Conservation (phyloP, 2,888 invertebrate species). For the Caenorhabditis drosophilae region DNA sequence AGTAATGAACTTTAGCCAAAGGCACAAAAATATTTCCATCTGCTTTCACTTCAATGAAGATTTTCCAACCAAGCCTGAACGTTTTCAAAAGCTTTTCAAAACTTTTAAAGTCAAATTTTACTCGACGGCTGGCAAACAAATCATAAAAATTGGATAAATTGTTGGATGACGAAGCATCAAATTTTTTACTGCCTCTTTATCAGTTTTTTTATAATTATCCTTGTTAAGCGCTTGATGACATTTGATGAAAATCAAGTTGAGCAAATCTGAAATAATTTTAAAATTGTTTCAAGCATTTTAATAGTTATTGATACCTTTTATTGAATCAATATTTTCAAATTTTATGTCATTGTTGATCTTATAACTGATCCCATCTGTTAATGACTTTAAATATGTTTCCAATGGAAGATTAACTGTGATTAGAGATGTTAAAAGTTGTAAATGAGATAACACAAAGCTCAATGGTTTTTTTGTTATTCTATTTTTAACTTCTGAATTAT, state of each 20-base stretch:
- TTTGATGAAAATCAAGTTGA: background rate
- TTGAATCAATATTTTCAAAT: background rate
- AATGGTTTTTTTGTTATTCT: background rate
- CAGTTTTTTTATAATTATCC: background rate
- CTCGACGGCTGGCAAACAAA: background rate
- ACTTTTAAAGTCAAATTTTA: background rate
- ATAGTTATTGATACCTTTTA: background rate
- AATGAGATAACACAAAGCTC: background rate
- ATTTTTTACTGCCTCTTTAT: background rate
- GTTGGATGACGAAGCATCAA: conserved; percentile 2
- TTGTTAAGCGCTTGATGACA: background rate
- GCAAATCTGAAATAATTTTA: background rate
- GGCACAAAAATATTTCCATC: background rate
- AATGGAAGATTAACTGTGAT: background rate
- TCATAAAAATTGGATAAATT: background rate
- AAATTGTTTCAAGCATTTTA: background rate
- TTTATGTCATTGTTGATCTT: background rate
- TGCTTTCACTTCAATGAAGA: background rate
- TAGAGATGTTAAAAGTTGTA: background rate
- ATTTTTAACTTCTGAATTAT: background rate
- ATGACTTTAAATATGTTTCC: background rate
- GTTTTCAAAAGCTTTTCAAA: background rate
- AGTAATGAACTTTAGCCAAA: background rate
- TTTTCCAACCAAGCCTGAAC: conserved; percentile 2
- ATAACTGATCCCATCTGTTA: background rate